Evolutionary conservation across 1,140 invertebrate species (phyloP).

Genomic region (Drosophila neocordata): DNA sequence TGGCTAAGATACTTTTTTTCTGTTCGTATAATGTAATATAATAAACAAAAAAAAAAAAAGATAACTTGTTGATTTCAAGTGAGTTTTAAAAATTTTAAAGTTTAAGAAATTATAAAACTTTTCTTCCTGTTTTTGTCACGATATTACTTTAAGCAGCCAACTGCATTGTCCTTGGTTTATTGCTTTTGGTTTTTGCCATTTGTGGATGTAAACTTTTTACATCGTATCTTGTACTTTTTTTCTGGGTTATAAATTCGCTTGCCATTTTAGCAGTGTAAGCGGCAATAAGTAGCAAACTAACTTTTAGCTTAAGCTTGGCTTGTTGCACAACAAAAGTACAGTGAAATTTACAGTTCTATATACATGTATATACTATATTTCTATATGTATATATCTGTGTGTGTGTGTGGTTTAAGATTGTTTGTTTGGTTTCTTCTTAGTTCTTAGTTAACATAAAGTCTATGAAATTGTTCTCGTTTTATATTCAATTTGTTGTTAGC

Average conservation of each 20-base stretch:
- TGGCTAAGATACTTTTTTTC: too few species aligned
- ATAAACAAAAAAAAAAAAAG: too few species aligned
- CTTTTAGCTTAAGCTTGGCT: not conserved
- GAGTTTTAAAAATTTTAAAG: too few species aligned
- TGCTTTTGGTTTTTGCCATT: too few species aligned
- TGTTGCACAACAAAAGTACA: not conserved
- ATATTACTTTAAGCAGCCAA: not conserved
- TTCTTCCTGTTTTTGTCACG: too few species aligned
- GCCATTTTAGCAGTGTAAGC: slow-evolving; percentile 1
- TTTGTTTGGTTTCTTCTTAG: too few species aligned
- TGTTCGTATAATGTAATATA: too few species aligned
- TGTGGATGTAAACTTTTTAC: not conserved
- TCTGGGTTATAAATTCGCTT: slow-evolving; percentile 4
- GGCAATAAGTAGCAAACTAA: slow-evolving; percentile 9
- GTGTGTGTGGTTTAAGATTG: not conserved
- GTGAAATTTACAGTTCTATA: not conserved
- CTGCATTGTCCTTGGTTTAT: not conserved
- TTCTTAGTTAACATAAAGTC: not conserved
- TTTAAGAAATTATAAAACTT: too few species aligned
- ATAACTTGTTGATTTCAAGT: too few species aligned
- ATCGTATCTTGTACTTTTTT: not conserved
- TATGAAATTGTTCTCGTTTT: not conserved
- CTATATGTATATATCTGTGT: not conserved
- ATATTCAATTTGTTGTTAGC: not conserved
- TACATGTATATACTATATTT: too few species aligned